Base-by-base conservation (phyloP, 2,797 vertebrate species). In the Picus viridis region DNA sequence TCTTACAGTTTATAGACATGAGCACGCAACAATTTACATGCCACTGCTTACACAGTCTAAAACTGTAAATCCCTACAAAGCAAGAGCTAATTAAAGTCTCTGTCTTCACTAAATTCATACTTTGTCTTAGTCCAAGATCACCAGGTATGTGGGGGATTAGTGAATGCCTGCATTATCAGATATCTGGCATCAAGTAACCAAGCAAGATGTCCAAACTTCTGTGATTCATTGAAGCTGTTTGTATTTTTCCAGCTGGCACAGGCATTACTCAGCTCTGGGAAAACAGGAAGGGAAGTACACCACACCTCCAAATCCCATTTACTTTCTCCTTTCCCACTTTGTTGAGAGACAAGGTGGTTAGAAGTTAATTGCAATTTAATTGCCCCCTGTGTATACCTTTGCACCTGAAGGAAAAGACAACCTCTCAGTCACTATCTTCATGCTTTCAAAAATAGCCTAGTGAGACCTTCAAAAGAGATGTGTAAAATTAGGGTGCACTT, bases 341-440 rank as follows among this genome's bases (percentile, higher is more conserved):
- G 92, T 80, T 94, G 92, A 94, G 85, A 92, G 91, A 92, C 80
- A 86, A 83, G 63, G 77, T 92, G 73, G 85, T 96, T 88, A 81
- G 77, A 88, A 92, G 85, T 83, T 95, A 95, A 96, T 95, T 91
- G 91, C 84, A 68, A 78, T 89, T 95, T 94, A 95, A 95, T 96
- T 93, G 75, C 49, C 54, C 34, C 7, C 51, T 7, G 4, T 88
- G 89, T 93, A 56, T 59, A 73, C 57, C 82, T 89, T 12, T 85
- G 45, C 90, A 94, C 43, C 58, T 85, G 72, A 89, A 85, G 76
- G 86, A 69, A 75, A 75, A 78, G 67, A 14, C 54, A 89, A 3
- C 27, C n/a, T 88, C 74, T 89, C 9, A 3, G 65, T 59, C 53
- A 18, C 53, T 23, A 7, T 53, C 57, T 76, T 32, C 30, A 10